Percentiles rank a stretch among this genome's conserved stretches.
These are phyloP conservation scores for Trachelus troglodyta DNA, from an alignment of 2,888 invertebrate species.

Conservation along the genomic window DNA sequence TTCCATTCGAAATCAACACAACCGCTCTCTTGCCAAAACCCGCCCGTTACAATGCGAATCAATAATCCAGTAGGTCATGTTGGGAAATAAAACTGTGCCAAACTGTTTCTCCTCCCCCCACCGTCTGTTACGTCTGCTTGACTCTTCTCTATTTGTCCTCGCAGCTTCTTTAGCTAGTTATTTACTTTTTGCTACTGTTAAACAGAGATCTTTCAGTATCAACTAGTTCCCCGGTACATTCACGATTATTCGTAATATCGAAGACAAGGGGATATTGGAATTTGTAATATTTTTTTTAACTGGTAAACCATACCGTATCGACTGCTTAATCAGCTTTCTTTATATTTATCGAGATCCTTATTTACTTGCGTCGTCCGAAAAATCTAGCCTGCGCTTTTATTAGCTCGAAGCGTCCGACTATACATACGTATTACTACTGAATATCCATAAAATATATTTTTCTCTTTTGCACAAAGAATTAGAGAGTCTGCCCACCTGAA, in stretches of 20 bases:
- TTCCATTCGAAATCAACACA: slow-evolving; percentile 40
- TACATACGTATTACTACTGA: too few relatives aligned
- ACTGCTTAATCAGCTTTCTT: too few relatives aligned
- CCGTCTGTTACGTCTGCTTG: neutral
- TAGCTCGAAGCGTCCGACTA: too few relatives aligned
- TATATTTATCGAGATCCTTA: too few relatives aligned
- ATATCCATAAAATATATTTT: too few relatives aligned
- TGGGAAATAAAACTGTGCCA: slow-evolving; percentile 47
- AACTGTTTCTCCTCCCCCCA: slow-evolving; percentile 17
- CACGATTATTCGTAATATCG: neutral
- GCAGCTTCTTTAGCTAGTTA: neutral
- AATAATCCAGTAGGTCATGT: slow-evolving; percentile 59
- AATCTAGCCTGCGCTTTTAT: too few relatives aligned
- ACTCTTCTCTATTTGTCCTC: neutral
- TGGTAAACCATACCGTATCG: too few relatives aligned
- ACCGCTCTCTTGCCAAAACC: slow-evolving; percentile 48
- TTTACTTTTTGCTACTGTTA: neutral
- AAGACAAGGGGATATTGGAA: neutral
- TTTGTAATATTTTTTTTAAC: too few relatives aligned
- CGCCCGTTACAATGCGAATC: slow-evolving; percentile 40
- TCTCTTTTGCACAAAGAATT: too few relatives aligned
- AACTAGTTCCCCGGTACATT: neutral
- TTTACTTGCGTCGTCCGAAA: too few relatives aligned
- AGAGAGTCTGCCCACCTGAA: too few relatives aligned
- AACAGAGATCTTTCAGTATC: slow-evolving; percentile 38